Evolutionary conservation across 2,888 invertebrate species (phyloP).

Genomic region (Mechanitis mazaeus): DNA sequence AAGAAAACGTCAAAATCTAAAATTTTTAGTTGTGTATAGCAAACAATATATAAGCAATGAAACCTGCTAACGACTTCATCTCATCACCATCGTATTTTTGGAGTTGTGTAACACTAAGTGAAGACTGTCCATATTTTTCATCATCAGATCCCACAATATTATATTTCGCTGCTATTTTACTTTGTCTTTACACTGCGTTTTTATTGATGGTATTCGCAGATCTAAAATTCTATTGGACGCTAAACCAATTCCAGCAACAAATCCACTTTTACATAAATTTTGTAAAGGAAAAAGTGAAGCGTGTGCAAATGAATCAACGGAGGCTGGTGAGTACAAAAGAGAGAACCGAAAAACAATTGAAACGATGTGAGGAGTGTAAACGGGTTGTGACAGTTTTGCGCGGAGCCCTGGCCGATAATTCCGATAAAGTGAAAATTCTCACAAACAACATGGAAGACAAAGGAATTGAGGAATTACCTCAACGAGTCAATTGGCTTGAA

Average conservation of each 20-base stretch:
- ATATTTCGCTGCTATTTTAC: constrained; percentile 49
- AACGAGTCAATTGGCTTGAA: constrained; percentile 34
- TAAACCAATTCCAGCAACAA: constrained; percentile 49
- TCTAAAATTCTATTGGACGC: constrained; percentile 53
- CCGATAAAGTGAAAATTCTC: constrained; percentile 8
- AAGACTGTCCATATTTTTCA: constrained; percentile 55
- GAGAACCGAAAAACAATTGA: constrained; percentile 49
- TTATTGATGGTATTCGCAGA: constrained; percentile 49
- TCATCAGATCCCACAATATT: constrained; percentile 46
- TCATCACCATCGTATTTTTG: constrained; percentile 53
- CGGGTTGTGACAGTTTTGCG: constrained; percentile 46
- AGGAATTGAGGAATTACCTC: constrained; percentile 7
- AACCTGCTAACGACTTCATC: constrained; percentile 28
- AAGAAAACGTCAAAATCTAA: not conserved
- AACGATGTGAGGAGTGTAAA: constrained; percentile 43
- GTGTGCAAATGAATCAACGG: constrained; percentile 48
- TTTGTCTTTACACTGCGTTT: constrained; percentile 47
- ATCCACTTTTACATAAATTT: constrained; percentile 49
- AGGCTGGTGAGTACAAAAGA: constrained; percentile 49
- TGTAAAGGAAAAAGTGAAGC: constrained; percentile 49
- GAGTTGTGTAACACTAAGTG: constrained; percentile 51
- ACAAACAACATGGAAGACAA: constrained; percentile 10
- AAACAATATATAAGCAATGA: constrained; percentile 33
- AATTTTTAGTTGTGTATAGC: constrained; percentile 17
- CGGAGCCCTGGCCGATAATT: constrained; percentile 24